Conservation (phyloP, 2,113 vertebrate genomes). For the Urocynchramus pylzowi region DNA sequence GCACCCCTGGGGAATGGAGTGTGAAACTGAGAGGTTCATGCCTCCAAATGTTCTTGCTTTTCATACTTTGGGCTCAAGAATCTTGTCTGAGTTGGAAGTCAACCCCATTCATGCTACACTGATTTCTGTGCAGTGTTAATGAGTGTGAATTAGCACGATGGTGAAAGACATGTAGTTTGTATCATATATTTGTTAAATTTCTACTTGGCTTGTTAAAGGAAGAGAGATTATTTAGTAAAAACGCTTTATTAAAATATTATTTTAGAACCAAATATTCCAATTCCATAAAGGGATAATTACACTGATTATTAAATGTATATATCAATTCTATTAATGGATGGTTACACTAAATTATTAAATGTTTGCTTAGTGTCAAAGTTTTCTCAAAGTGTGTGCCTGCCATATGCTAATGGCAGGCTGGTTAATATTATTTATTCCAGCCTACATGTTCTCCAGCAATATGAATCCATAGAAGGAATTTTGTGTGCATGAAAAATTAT, state of each 20-base stretch:
- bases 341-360: slow-evolving; percentile 6
- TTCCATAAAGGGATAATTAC: background rate
- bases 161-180: background rate
- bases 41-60: background rate
- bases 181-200: background rate
- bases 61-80: background rate
- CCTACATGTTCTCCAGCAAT: background rate
- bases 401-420: slow-evolving; percentile 33
- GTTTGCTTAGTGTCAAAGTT: slow-evolving; percentile 8
- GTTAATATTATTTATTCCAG: slow-evolving; percentile 28
- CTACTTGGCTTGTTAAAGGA: background rate
- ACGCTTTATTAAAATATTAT: background rate
- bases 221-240: background rate
- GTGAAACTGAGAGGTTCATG: rapidly evolving
- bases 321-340: background rate
- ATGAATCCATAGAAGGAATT: background rate
- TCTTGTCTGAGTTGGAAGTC: background rate
- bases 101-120: background rate
- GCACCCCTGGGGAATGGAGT: rapidly evolving
- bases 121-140: background rate
- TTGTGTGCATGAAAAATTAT: background rate
- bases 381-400: background rate
- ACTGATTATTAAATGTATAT: background rate
- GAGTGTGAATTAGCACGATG: background rate
- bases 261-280: background rate